Conservation (phyloP, 1,140 invertebrate species). For the Stegodyphus dumicola region DNA sequence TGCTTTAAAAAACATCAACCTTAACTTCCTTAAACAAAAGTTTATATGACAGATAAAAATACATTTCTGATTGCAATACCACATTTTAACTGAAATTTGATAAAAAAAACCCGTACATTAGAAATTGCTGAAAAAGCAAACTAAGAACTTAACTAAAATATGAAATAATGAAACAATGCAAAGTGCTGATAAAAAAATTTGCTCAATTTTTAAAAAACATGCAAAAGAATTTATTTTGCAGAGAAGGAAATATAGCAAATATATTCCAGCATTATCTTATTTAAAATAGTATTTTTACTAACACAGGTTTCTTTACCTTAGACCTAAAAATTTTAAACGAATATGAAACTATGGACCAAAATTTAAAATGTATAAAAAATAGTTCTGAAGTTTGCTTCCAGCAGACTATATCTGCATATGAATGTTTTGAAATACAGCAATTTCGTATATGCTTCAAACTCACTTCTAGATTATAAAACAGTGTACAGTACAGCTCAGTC, state of each 20-base stretch:
- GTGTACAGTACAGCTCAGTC: not conserved
- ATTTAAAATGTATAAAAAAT: not conserved
- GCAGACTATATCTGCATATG: not conserved
- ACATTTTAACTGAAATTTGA: not conserved
- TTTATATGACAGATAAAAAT: conserved; percentile 25
- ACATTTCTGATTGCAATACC: conserved; percentile 4
- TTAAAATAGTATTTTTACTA: too few species aligned
- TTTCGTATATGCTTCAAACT: too few species aligned
- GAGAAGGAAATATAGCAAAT: too few species aligned
- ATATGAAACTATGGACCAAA: not conserved
- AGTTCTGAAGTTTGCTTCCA: not conserved
- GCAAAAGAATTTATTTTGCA: too few species aligned
- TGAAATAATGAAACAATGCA: too few species aligned
- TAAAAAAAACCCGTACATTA: conserved; percentile 5
- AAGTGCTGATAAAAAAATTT: not conserved
- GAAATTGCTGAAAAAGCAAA: conserved; percentile 1
- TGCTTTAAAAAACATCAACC: conserved; percentile 29
- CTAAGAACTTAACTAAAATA: not conserved
- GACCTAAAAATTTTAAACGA: not conserved
- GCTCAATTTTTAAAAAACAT: not conserved
- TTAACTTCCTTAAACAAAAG: conserved; percentile 21
- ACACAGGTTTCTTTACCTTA: too few species aligned
- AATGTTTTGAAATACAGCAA: too few species aligned
- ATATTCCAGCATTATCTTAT: too few species aligned
- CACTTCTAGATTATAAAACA: too few species aligned